Conservation (phyloP, 1,140 invertebrate species). For the Carcinoscorpius rotundicauda region DNA sequence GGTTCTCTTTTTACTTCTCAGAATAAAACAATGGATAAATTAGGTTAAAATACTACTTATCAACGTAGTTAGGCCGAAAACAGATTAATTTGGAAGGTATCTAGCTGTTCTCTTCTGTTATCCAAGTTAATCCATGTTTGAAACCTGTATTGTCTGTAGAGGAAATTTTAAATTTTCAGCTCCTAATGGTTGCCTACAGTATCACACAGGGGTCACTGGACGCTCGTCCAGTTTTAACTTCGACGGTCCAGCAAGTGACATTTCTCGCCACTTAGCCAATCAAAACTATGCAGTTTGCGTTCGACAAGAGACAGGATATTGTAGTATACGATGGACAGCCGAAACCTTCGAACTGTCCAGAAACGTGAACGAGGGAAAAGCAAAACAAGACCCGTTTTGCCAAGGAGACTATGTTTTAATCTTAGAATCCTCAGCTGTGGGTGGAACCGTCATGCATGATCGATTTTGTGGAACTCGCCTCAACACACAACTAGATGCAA, state of each 20-base stretch:
- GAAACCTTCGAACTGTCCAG: constrained; percentile 1
- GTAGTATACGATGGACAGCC: neutral
- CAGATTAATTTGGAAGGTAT: no score
- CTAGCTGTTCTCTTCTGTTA: no score
- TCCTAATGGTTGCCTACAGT: constrained; percentile 25
- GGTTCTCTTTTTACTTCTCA: no score
- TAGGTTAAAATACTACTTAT: no score
- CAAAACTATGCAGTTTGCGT: constrained; percentile 2
- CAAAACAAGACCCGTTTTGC: neutral
- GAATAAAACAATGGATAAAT: no score
- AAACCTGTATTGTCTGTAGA: no score
- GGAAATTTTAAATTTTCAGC: constrained; percentile 7
- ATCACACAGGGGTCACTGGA: constrained; percentile 22
- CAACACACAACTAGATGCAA: neutral
- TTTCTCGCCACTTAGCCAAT: neutral
- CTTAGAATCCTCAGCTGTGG: neutral
- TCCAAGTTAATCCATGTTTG: no score
- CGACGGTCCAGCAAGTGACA: neutral
- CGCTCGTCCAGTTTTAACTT: constrained; percentile 21
- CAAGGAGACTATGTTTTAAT: neutral
- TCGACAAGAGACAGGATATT: neutral
- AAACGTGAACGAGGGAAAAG: neutral
- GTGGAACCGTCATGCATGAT: neutral
- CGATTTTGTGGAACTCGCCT: neutral
- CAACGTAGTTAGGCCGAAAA: no score